Evolutionary conservation across 2,113 vertebrate genomes (phyloP).

Genomic region (Raja brachyura): DNA sequence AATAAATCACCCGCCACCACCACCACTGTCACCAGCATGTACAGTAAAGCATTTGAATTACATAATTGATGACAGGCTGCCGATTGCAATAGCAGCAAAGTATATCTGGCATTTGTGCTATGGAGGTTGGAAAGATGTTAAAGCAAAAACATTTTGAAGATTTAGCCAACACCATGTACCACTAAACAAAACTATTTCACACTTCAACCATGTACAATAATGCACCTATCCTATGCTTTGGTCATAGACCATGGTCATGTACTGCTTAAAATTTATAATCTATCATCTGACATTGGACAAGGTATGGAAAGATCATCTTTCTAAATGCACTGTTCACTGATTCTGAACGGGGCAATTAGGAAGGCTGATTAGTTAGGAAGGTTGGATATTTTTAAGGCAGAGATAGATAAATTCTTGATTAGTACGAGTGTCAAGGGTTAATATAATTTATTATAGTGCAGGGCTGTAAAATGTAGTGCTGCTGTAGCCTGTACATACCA

Average conservation of each 20-base stretch:
- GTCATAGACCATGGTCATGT: neutral
- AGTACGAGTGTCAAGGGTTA: too few species aligned
- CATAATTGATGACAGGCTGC: neutral
- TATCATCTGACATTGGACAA: neutral
- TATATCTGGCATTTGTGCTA: neutral
- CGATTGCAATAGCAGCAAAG: neutral
- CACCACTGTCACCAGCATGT: neutral
- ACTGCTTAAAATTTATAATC: neutral
- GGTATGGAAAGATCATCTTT: neutral
- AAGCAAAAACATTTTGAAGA: neutral
- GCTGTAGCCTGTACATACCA: neutral
- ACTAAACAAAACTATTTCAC: neutral
- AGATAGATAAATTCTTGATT: too few species aligned
- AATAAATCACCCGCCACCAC: neutral
- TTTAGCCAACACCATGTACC: neutral
- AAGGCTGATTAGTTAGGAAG: neutral
- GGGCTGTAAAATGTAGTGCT: neutral
- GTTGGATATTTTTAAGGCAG: too few species aligned
- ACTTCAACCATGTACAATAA: neutral
- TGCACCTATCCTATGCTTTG: neutral
- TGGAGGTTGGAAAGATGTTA: neutral
- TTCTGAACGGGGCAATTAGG: neutral
- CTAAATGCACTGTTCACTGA: neutral
- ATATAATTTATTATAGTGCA: too few species aligned
- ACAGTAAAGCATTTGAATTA: neutral